A percentile compares a stretch with the other conserved stretches of the same genome.
These are phyloP conservation scores for Gorsachius magnificus DNA, from an alignment of 2,797 vertebrate genomes.

Conservation along the genomic window DNA sequence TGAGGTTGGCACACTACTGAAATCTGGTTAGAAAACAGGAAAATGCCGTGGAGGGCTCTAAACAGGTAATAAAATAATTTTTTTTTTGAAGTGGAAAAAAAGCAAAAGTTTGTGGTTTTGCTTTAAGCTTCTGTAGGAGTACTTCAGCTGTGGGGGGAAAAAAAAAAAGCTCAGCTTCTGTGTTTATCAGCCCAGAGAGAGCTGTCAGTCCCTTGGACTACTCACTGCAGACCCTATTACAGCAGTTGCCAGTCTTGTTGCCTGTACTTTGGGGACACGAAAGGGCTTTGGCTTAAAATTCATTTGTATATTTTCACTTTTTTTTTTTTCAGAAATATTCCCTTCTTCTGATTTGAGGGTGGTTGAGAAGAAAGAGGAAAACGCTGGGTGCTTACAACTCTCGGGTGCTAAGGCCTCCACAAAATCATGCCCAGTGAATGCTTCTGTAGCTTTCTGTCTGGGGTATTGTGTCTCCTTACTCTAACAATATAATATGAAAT, in stretches of 20 bases:
- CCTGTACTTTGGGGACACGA: not conserved
- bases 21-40: not conserved
- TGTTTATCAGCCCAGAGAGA: not conserved
- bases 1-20: not conserved
- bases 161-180: not conserved
- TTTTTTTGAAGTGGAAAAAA: not conserved
- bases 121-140: not conserved
- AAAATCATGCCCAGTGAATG: accelerated
- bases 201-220: not conserved
- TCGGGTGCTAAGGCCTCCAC: not conserved
- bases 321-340: not conserved
- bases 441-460: not conserved
- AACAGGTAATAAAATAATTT: not conserved
- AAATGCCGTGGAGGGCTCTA: not conserved
- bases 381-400: too few relatives aligned
- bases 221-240: not conserved
- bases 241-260: not conserved
- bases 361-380: not conserved
- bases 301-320: not conserved
- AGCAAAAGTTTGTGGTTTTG: not conserved
- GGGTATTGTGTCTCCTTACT: not conserved
- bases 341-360: not conserved
- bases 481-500: not conserved
- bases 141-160: not conserved
- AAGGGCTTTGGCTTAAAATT: not conserved